Percentiles rank a stretch among this genome's conserved stretches.
phyloP scores from a whole-genome alignment of 2,113 vertebrate genomes.

The Mugil cephalus region DNA sequence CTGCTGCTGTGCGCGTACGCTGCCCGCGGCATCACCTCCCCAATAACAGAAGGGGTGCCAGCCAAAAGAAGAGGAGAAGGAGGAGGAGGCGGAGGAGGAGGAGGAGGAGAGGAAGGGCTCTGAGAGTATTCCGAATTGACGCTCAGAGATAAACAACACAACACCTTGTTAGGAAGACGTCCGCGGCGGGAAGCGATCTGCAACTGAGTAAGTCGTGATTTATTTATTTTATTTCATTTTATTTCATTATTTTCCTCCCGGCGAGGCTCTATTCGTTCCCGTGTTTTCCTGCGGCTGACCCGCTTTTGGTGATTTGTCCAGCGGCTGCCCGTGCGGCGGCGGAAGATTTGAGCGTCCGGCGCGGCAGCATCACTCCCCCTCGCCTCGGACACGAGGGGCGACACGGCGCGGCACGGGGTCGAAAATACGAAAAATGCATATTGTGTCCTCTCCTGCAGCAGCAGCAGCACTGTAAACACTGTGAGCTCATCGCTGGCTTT shows the following conservation, averaged over 20 bases:
- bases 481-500: background rate
- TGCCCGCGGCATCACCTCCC: constrained; percentile 68
- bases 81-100: constrained; percentile 37
- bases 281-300: constrained; percentile 39
- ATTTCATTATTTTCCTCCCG: too few relatives aligned
- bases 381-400: constrained; percentile 12
- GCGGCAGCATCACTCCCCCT: constrained; percentile 44
- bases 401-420: constrained; percentile 25
- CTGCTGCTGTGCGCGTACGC: constrained; percentile 47
- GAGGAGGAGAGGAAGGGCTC: constrained; percentile 52
- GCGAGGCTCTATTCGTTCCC: too few relatives aligned
- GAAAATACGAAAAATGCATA: background rate
- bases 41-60: constrained; percentile 54
- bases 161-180: constrained; percentile 61
- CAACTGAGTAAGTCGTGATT: constrained; percentile 75
- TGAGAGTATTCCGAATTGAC: constrained; percentile 47
- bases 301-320: constrained; percentile 46
- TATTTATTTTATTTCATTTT: background rate
- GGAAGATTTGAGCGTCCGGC: constrained; percentile 51
- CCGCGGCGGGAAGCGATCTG: constrained; percentile 67
- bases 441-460: background rate
- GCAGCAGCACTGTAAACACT: constrained; percentile 29
- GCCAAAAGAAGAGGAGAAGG: constrained; percentile 28
- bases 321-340: constrained; percentile 41
- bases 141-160: constrained; percentile 68